Evolutionary conservation across 1,140 invertebrate species (phyloP), one percentile per base, ranked within the genome.

Genomic region (Drosophila bocki): DNA sequence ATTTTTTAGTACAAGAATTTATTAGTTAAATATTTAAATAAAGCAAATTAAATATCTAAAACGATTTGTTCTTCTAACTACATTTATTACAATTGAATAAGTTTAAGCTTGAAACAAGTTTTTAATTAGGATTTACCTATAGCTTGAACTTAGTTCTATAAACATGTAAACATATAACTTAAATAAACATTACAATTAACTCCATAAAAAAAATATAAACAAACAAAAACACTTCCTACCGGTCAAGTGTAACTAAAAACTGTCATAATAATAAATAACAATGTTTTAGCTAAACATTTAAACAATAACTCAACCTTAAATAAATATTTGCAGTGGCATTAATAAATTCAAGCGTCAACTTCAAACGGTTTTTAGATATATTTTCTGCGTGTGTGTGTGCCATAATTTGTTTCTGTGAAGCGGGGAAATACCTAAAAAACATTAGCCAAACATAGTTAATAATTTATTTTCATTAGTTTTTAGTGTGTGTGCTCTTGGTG

Each of bases 401-500:
- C 17, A 37, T 35, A 19, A 13, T 26, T 57, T 57, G 37, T 60
- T n/a, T 1, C 6, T 42, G 56, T 26, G n/a, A 11, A 15, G 7
- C 32, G 22, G 32, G 17, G 33, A 48, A 64, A 32, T 13, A 19
- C 44, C 33, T 45, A 42, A 47, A 47, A 67, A 39, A 68, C 37
- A 69, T 69, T 71, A 58, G 67, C 37, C 47, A 54, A 54, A 33
- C 33, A 69, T 69, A 39, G 65, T 71, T 70, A 70, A 53, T 47
- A 72, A 74, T 62, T 62, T 74, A 42, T 72, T 74, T 75, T 62
- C 57, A 53, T 74, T 75, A 61, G 69, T 54, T 54, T 53, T 39
- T 5, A 29, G n/a, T 42, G 26, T 42, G 37, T 45, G 51, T 51
- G 29, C 33, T 15, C 6, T 33, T 11, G 29, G 42, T 72, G 45